Conservation (phyloP, 1,140 invertebrate species). For the Eubasilissa regina region DNA sequence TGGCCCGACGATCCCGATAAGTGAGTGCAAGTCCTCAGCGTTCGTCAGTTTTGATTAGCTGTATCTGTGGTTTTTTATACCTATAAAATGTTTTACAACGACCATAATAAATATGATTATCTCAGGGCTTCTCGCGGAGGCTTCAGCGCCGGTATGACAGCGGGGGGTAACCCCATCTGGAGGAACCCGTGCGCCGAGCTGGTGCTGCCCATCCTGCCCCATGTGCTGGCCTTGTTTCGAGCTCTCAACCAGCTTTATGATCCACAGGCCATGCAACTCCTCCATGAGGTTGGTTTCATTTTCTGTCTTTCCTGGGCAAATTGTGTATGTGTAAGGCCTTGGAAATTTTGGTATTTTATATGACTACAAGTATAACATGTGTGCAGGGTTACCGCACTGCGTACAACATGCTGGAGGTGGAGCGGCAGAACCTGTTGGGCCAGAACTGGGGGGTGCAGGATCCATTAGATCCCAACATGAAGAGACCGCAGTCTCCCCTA, state of each 20-base stretch:
- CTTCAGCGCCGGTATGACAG: slow-evolving; percentile 83
- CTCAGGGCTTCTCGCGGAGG: slow-evolving; percentile 82
- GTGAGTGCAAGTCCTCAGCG: slow-evolving; percentile 58
- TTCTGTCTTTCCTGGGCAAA: not conserved
- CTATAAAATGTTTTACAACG: not conserved
- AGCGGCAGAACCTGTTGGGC: slow-evolving; percentile 80
- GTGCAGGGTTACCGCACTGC: slow-evolving; percentile 78
- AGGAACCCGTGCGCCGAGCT: slow-evolving; percentile 89
- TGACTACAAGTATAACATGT: not conserved
- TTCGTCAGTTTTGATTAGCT: not conserved
- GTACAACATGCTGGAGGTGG: slow-evolving; percentile 80
- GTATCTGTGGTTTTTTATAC: not conserved
- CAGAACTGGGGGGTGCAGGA: slow-evolving; percentile 69
- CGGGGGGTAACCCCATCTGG: slow-evolving; percentile 84
- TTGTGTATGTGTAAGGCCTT: not conserved
- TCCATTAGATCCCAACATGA: slow-evolving; percentile 68
- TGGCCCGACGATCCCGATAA: slow-evolving; percentile 86
- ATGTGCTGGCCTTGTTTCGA: slow-evolving; percentile 82
- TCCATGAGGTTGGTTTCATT: slow-evolving; percentile 72
- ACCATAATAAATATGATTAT: not conserved
- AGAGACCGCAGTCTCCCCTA: slow-evolving; percentile 71
- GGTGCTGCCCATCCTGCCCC: slow-evolving; percentile 84
- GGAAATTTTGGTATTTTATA: not conserved
- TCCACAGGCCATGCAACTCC: slow-evolving; percentile 75
- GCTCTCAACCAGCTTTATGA: slow-evolving; percentile 87